Conservation (phyloP, 2,113 vertebrate genomes). For the Solea senegalensis region DNA sequence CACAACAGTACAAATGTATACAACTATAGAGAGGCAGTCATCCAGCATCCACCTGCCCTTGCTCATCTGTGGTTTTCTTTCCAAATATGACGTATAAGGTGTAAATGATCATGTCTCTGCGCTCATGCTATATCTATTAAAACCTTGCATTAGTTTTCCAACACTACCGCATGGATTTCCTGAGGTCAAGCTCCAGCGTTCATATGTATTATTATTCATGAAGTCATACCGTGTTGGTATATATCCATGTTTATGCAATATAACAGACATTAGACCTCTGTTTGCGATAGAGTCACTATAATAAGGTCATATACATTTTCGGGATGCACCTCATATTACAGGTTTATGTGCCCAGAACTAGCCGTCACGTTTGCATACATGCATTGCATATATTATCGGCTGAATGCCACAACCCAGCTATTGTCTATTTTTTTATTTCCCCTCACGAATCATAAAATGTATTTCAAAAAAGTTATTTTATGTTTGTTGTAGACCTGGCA, state of each 20-base stretch:
- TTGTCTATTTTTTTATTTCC: too few species aligned
- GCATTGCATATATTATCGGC: too few species aligned
- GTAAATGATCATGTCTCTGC: too few species aligned
- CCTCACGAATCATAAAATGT: neutral
- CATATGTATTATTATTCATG: slow-evolving; percentile 44
- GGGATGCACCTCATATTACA: neutral
- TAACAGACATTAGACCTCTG: slow-evolving; percentile 5
- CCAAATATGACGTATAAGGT: too few species aligned
- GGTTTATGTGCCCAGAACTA: slow-evolving; percentile 1
- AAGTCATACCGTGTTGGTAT: slow-evolving; percentile 13
- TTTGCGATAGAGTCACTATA: slow-evolving; percentile 20
- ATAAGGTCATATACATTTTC: slow-evolving; percentile 18
- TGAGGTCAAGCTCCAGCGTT: slow-evolving; percentile 4
- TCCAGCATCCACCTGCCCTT: too few species aligned
- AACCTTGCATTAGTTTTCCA: too few species aligned
- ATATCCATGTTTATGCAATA: slow-evolving; percentile 8
- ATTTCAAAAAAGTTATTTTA: too few species aligned
- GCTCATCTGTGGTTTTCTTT: too few species aligned
- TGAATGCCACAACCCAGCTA: too few species aligned
- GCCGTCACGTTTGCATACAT: slow-evolving; percentile 8
- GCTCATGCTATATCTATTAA: too few species aligned
- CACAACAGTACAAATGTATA: too few species aligned
- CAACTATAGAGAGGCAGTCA: too few species aligned
- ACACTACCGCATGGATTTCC: neutral
- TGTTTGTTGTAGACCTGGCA: neutral